These are phyloP conservation scores for Cynopterus sphinx DNA, from an alignment of 2,797 vertebrate genomes.

Conservation along the genomic window DNA sequence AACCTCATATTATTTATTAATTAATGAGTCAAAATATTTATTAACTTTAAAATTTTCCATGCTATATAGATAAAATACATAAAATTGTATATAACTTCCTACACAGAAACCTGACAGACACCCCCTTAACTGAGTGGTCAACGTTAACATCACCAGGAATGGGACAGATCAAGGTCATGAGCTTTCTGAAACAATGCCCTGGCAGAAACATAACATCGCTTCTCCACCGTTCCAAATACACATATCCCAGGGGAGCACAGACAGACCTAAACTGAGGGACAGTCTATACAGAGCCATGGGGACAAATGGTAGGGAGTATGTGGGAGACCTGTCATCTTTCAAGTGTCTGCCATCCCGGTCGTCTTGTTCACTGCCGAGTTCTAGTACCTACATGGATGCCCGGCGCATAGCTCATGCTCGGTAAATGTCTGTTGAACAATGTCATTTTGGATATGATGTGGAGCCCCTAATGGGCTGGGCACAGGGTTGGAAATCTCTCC, in stretches of 20 bases:
- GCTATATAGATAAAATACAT: no score
- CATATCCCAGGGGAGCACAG: rapidly evolving
- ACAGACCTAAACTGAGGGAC: no score
- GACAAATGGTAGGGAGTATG: neutral
- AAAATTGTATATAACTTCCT: neutral
- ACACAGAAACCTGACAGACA: neutral
- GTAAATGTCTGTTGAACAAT: neutral
- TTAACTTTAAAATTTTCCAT: neutral
- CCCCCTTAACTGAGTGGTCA: neutral
- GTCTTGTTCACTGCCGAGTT: neutral
- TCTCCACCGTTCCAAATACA: neutral
- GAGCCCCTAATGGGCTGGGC: neutral
- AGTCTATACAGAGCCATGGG: no score
- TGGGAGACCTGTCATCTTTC: neutral
- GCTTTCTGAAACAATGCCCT: neutral
- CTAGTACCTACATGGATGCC: rapidly evolving
- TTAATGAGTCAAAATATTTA: neutral
- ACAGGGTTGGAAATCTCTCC: neutral
- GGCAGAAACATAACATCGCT: no score
- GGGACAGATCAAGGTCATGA: neutral
- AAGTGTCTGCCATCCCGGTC: rapidly evolving
- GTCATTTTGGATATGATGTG: neutral
- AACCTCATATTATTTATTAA: neutral
- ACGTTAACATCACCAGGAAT: neutral
- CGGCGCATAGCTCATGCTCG: rapidly evolving